Evolutionary conservation across 2,797 vertebrate species (phyloP).

Genomic region (Salmo trutta): DNA sequence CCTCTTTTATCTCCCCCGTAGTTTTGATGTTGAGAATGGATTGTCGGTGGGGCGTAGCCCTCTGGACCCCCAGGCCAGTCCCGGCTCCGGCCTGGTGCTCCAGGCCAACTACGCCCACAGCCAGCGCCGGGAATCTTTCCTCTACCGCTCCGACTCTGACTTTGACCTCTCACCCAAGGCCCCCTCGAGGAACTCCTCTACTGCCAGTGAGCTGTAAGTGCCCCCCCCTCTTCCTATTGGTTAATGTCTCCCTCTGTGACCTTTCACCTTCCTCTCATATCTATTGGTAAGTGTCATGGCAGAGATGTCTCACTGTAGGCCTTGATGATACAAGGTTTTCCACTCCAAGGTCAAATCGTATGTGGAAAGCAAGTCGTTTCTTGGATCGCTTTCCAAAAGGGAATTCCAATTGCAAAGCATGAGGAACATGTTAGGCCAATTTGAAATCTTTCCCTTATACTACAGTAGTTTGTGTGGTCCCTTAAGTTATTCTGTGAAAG

Average conservation of each 20-base stretch:
- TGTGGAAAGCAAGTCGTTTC: background rate
- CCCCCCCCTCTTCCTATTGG: background rate
- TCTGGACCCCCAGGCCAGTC: constrained; percentile 82
- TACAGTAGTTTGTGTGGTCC: background rate
- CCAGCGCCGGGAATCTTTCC: constrained; percentile 91
- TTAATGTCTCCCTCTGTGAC: background rate
- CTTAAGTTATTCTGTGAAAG: background rate
- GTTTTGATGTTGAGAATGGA: constrained; percentile 94
- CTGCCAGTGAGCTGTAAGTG: constrained; percentile 90
- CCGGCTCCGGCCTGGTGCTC: constrained; percentile 78
- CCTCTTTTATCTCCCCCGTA: constrained; percentile 47
- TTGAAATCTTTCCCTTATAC: background rate
- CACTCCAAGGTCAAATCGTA: background rate
- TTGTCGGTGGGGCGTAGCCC: constrained; percentile 73
- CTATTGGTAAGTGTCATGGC: background rate
- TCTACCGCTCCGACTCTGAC: constrained; percentile 93
- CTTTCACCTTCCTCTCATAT: background rate
- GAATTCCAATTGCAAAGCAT: background rate
- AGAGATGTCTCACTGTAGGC: background rate
- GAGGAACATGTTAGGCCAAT: background rate
- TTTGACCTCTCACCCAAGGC: constrained; percentile 89
- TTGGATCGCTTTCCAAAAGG: too few species aligned
- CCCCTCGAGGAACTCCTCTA: constrained; percentile 87
- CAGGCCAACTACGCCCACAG: constrained; percentile 84
- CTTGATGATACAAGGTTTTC: background rate